Conservation (phyloP, 2,797 vertebrate genomes). For the Chloroceryle amazona region DNA sequence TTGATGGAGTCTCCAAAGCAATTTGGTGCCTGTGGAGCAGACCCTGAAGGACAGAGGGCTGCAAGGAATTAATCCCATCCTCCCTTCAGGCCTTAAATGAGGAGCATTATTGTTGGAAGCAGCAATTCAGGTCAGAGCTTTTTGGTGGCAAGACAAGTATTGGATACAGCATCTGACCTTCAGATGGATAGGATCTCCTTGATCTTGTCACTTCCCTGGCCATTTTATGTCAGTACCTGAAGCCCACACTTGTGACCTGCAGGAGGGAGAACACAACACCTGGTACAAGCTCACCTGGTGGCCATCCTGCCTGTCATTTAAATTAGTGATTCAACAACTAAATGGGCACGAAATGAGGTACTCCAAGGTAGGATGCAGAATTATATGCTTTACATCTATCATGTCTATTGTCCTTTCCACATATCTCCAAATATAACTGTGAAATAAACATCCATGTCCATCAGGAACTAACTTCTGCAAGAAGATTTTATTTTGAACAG, state of each 20-base stretch:
- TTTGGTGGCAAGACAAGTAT: neutral
- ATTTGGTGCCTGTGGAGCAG: neutral
- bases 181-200: neutral
- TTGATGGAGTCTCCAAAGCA: neutral
- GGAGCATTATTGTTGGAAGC: neutral
- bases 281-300: neutral
- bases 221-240: neutral
- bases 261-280: fast-evolving
- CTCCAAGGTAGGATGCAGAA: neutral
- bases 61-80: neutral
- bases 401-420: neutral
- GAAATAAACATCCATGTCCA: neutral
- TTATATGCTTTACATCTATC: neutral
- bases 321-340: neutral
- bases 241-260: neutral
- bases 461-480: neutral
- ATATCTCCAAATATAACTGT: neutral
- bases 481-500: neutral
- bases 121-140: neutral
- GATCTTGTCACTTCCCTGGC: neutral
- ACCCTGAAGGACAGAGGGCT: neutral
- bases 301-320: neutral
- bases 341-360: neutral
- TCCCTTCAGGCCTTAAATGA: neutral
- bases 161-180: neutral